phyloP scores from a whole-genome alignment of 2,113 vertebrate genomes.

The Montifringilla adamsi region DNA sequence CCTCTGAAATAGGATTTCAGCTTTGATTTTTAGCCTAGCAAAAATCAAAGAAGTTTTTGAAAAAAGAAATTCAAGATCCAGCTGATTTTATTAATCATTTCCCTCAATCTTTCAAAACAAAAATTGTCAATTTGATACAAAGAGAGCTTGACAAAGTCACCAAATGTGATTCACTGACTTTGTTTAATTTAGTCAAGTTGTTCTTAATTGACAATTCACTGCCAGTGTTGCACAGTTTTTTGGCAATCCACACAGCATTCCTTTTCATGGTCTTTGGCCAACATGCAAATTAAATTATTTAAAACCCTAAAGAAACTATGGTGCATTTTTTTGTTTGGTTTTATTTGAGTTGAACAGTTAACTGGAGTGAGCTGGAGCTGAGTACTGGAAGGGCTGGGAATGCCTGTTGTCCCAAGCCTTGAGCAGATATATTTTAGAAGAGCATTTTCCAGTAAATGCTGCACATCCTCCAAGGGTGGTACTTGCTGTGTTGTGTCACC shows the following conservation, averaged over 20 bases:
- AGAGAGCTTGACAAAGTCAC: neutral
- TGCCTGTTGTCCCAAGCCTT: neutral
- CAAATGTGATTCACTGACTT: neutral
- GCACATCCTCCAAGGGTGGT: neutral
- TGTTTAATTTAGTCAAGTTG: neutral
- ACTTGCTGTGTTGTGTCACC: neutral
- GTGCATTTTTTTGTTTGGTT: neutral
- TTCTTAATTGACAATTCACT: neutral
- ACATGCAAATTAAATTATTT: neutral
- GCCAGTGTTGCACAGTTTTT: neutral
- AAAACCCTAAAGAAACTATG: neutral
- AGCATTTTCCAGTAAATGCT: neutral
- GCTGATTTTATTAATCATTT: neutral
- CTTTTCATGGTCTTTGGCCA: neutral
- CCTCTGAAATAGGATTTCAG: neutral
- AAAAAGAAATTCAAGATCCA: neutral
- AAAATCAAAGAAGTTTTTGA: constrained; percentile 1
- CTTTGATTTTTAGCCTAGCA: neutral
- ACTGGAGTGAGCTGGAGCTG: neutral
- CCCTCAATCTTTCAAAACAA: neutral
- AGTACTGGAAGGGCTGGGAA: neutral
- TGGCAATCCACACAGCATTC: neutral
- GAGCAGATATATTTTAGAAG: neutral
- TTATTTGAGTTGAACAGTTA: neutral
- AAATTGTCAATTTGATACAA: neutral